These are phyloP conservation scores for Micromesistius poutassou DNA, from an alignment of 2,797 vertebrate species.

Conservation along the genomic window DNA sequence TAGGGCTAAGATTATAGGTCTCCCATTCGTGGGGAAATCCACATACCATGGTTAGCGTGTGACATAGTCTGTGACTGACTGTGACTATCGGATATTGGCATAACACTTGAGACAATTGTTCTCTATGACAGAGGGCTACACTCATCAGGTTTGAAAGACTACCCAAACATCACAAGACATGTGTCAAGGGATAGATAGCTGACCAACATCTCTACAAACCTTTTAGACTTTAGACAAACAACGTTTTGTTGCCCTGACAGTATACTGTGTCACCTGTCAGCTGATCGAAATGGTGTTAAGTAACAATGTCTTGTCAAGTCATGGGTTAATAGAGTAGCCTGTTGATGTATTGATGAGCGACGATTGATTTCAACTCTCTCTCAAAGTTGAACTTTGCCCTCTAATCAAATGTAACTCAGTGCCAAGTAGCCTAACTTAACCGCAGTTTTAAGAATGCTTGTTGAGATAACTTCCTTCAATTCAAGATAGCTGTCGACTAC, in stretches of 20 bases:
- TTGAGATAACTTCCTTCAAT: not conserved
- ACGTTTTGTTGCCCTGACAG: not conserved
- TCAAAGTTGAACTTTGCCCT: slow-evolving; percentile 54
- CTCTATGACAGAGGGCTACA: not conserved
- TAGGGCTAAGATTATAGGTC: not conserved
- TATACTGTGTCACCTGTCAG: not conserved
- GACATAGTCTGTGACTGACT: not conserved
- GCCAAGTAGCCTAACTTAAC: slow-evolving; percentile 31
- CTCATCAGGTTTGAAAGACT: not conserved
- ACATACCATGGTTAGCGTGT: not conserved
- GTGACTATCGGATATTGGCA: not conserved
- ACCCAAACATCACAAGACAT: not conserved
- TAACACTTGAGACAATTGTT: not conserved
- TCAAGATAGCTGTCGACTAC: not conserved
- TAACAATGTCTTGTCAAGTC: not conserved
- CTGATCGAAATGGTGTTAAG: not conserved
- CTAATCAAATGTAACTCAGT: slow-evolving; percentile 11
- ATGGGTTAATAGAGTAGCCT: slow-evolving; percentile 12
- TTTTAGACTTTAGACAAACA: not conserved
- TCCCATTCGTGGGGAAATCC: not conserved
- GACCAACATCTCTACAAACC: not conserved
- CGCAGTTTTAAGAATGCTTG: not conserved
- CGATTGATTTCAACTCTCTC: slow-evolving; percentile 45
- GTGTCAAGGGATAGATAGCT: not conserved
- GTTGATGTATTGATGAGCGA: slow-evolving; percentile 28